Base-by-base conservation (phyloP, 1,140 invertebrate genomes). In the Pissodes strobi region DNA sequence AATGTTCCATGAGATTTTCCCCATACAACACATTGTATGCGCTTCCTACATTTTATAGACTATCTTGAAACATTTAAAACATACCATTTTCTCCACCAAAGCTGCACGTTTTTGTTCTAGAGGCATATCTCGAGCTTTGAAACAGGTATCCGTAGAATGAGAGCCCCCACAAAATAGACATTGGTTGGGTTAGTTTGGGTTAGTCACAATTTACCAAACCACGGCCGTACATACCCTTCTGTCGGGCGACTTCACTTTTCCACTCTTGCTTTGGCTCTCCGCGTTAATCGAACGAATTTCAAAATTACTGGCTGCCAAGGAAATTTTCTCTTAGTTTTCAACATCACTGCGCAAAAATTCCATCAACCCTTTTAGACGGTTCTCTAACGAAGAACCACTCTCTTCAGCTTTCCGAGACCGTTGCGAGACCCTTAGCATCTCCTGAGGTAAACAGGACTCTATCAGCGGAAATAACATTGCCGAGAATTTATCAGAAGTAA, bases 381-480 rank as follows among this genome's bases (percentile, higher is more conserved):
- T 55, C 1, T 59, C 1, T 22, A 53, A 27, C 10, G 23, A 17
- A 17, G 48, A 51, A 27, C 37, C 37, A 39, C 52, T 55, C 34
- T 21, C 51, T 23, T 55, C n/a, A n/a, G 34, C 8, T 55, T 17
- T 17, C n/a, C 38, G 38, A 27, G 13, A 21, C 13, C 75, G 65
- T 53, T 78, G 67, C 77, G 74, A 78, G 0, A 71, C 64, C 10
- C 66, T 39, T 10, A 78, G 17, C 12, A 74, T 39, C 13, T 78
- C 74, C 34, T 76, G 66, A 1, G 73, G 71, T 3, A 75, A 52
- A 10, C 68, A 71, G 3, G 75, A 76, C 43, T 80, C 78, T 0
- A 79, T 74, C 6, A 79, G 49, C 0, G 76, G 76, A 49, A 73
- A 79, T 0, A 79, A 49, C 64, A 79, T 74, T 8, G 72, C 69